A percentile compares a stretch with the other conserved stretches of the same genome.
These are phyloP conservation scores for Conistra vaccinii DNA, from an alignment of 2,888 invertebrate species.

Conservation along the genomic window DNA sequence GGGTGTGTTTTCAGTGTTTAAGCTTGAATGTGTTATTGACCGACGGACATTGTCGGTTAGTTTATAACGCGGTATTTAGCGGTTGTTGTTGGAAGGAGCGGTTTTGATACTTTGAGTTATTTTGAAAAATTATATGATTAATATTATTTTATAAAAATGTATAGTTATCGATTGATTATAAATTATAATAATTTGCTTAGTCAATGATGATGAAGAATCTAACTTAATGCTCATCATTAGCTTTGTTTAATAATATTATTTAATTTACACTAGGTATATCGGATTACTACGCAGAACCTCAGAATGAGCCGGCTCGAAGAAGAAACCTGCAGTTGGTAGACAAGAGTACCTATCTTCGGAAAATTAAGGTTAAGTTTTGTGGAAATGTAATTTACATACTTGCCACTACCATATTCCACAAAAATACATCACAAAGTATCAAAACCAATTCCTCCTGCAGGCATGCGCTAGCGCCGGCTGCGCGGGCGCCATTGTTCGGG, in stretches of 20 bases:
- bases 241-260: too few relatives aligned
- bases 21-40: slow-evolving; percentile 81
- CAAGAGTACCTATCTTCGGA: too few relatives aligned
- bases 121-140: too few relatives aligned
- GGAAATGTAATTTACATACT: background rate
- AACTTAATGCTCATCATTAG: too few relatives aligned
- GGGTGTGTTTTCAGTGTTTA: slow-evolving; percentile 73
- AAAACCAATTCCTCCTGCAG: slow-evolving; percentile 59
- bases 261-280: too few relatives aligned
- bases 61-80: slow-evolving; percentile 87
- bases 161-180: too few relatives aligned
- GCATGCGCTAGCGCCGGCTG: slow-evolving; percentile 84
- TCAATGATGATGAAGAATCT: background rate
- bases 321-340: too few relatives aligned
- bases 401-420: background rate
- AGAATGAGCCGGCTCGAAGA: too few relatives aligned
- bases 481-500: slow-evolving; percentile 78
- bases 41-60: slow-evolving; percentile 82
- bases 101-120: slow-evolving; percentile 74
- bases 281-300: too few relatives aligned
- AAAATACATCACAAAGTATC: slow-evolving; percentile 71
- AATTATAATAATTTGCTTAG: too few relatives aligned
- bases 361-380: background rate
- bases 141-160: background rate
- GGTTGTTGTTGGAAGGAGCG: slow-evolving; percentile 39